Percentiles rank a stretch among this genome's conserved stretches.
phyloP scores from a whole-genome alignment of 2,888 invertebrate species.

The Branchipolynoe longqiensis region DNA sequence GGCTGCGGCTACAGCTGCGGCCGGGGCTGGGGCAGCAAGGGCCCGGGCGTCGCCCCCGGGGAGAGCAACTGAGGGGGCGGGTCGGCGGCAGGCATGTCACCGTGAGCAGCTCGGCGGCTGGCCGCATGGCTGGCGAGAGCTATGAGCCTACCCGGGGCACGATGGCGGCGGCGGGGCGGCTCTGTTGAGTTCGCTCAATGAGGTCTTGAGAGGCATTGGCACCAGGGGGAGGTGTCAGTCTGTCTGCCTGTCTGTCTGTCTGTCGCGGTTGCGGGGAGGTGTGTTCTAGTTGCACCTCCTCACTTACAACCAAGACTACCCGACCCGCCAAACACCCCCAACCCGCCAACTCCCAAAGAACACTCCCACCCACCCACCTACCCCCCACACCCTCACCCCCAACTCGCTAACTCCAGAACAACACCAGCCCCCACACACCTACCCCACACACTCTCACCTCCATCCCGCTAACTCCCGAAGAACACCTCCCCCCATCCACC shows the following conservation, averaged over 20 bases:
- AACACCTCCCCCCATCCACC: not conserved
- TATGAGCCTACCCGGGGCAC: not conserved
- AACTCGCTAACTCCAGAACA: not conserved
- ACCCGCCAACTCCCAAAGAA: not conserved
- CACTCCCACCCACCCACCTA: not conserved
- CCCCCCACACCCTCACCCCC: not conserved
- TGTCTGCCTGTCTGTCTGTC: not conserved
- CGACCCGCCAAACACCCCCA: not conserved
- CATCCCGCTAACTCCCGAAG: not conserved
- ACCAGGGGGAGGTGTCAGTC: no score
- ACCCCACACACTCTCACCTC: not conserved
- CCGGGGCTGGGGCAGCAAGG: not conserved
- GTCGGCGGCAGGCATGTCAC: no score
- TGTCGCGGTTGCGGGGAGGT: not conserved
- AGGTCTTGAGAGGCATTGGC: constrained; percentile 44
- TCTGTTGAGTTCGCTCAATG: constrained; percentile 26
- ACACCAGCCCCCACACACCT: not conserved
- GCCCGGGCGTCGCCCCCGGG: no score
- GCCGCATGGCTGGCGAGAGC: not conserved
- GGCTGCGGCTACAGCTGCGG: not conserved
- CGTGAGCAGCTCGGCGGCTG: not conserved
- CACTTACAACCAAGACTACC: not conserved
- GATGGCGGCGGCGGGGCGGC: not conserved
- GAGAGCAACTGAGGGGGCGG: no score
- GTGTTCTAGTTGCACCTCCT: not conserved